A percentile compares a stretch with the other conserved stretches of the same genome.
phyloP scores from a whole-genome alignment of 2,113 vertebrate genomes.

The Lepisosteus osseus region DNA sequence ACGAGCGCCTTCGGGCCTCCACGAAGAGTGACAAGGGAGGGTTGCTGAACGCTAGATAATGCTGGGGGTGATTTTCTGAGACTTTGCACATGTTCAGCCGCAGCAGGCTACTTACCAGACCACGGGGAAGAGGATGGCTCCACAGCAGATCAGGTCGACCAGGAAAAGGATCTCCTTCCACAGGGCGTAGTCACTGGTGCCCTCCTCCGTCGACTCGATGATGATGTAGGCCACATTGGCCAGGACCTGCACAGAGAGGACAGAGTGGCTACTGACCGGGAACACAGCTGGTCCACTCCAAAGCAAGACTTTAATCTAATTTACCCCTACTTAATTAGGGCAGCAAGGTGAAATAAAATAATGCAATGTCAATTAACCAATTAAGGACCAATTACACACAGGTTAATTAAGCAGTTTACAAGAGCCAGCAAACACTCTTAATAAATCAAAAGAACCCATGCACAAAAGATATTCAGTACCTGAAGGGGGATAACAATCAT shows the following conservation, averaged over 20 bases:
- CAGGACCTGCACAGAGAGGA: conserved; percentile 62
- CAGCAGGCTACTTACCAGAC: conserved; percentile 64
- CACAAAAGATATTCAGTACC: conserved; percentile 48
- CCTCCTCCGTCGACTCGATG: conserved; percentile 77
- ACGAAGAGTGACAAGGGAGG: too few relatives aligned
- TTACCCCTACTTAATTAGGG: too few relatives aligned
- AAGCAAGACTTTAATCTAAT: too few relatives aligned
- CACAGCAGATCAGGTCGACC: conserved; percentile 79
- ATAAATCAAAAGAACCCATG: conserved; percentile 36
- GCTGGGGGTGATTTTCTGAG: too few relatives aligned
- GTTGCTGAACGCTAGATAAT: too few relatives aligned
- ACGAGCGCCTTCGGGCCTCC: too few relatives aligned
- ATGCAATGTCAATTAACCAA: neutral
- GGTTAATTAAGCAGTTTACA: too few relatives aligned
- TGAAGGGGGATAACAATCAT: conserved; percentile 81
- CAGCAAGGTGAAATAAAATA: neutral
- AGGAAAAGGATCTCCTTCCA: conserved; percentile 83
- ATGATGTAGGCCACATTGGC: conserved; percentile 79
- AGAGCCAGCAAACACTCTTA: neutral
- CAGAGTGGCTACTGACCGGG: too few relatives aligned
- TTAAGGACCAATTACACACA: neutral
- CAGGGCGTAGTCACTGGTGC: conserved; percentile 70
- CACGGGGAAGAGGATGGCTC: conserved; percentile 77
- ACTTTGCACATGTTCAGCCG: too few relatives aligned
- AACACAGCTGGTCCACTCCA: too few relatives aligned